Evolutionary conservation across 2,888 invertebrate species (phyloP).

Genomic region (Saturnia pavonia): DNA sequence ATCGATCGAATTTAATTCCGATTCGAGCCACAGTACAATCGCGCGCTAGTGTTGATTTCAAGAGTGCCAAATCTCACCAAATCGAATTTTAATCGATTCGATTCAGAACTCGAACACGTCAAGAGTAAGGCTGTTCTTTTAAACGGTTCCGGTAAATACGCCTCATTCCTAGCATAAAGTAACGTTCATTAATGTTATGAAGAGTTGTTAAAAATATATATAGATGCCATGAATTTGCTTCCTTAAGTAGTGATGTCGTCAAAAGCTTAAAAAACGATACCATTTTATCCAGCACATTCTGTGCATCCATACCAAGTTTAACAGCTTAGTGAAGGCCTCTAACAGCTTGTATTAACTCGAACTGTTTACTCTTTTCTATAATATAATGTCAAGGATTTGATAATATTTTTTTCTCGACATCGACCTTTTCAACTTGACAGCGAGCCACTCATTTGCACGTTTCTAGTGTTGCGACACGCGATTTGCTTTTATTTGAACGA

Average conservation of each 20-base stretch:
- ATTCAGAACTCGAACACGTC: too few species aligned
- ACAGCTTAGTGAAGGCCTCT: background rate
- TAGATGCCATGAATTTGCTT: too few species aligned
- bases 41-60: too few species aligned
- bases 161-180: too few species aligned
- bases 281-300: background rate
- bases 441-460: conserved; percentile 9
- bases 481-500: background rate
- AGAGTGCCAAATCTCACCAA: too few species aligned
- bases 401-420: conserved; percentile 1
- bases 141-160: too few species aligned
- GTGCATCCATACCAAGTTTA: background rate
- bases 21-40: too few species aligned
- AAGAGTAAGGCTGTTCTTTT: too few species aligned
- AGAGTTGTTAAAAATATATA: too few species aligned
- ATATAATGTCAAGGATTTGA: conserved; percentile 9
- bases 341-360: background rate
- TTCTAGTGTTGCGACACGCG: conserved; percentile 2
- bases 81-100: too few species aligned
- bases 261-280: background rate
- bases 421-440: background rate
- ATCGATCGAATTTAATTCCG: too few species aligned
- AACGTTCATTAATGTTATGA: too few species aligned
- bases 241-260: background rate
- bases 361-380: background rate